Evolutionary conservation across 2,888 invertebrate genomes (phyloP).

Genomic region (Callimorpha dominula): DNA sequence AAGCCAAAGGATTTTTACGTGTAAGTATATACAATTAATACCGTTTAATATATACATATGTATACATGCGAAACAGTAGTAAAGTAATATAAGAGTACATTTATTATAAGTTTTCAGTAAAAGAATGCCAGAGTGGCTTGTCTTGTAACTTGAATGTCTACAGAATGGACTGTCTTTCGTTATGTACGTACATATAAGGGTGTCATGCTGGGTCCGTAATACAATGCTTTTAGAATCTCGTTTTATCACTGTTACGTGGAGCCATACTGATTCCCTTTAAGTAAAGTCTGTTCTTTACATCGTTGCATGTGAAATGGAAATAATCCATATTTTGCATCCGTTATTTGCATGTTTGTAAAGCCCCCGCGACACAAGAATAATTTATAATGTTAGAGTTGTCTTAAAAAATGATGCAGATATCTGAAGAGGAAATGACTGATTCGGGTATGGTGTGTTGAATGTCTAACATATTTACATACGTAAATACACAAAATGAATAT

Average conservation of each 20-base stretch:
- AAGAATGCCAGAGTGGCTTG: constrained; percentile 31
- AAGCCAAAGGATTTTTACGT: too few relatives aligned
- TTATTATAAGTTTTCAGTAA: constrained; percentile 24
- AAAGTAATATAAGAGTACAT: neutral
- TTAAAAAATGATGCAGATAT: too few relatives aligned
- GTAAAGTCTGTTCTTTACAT: neutral
- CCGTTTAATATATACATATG: neutral
- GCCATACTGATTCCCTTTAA: neutral
- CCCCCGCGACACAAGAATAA: too few relatives aligned
- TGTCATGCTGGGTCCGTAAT: constrained; percentile 3
- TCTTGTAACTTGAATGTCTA: constrained; percentile 30
- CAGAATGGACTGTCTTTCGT: neutral
- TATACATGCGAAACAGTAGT: too few relatives aligned
- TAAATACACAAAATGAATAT: too few relatives aligned
- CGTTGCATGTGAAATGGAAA: neutral
- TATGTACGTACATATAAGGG: neutral
- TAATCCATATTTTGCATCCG: too few relatives aligned
- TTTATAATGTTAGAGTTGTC: too few relatives aligned
- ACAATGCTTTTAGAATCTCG: constrained; percentile 11
- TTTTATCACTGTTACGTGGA: neutral
- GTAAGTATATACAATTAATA: neutral
- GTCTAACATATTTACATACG: too few relatives aligned
- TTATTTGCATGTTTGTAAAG: too few relatives aligned
- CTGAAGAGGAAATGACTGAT: too few relatives aligned
- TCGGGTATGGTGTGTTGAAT: too few relatives aligned